Evolutionary conservation across 92 coral and sea anemone species (phyloP), one percentile per base, ranked within the genome.

Genomic region (Phenganax subtilis): DNA sequence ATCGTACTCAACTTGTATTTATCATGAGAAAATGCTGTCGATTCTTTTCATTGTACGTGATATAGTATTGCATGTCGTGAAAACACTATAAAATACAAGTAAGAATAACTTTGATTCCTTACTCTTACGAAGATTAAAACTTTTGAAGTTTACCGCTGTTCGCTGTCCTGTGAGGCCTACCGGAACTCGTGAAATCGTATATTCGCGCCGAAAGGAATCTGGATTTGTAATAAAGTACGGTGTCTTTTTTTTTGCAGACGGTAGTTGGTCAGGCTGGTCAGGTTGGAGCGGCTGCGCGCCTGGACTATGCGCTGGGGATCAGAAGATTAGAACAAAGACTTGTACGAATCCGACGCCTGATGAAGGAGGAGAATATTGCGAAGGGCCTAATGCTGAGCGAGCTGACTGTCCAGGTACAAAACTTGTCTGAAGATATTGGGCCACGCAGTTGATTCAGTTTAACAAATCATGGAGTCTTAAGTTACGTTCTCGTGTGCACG

Each of bases 211-310:
- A 20, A 20, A 20, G 25, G 25, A 20, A 61, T 61, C 37, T 64
- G 0, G n/a, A 53, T 68, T 11, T 7, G 31, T 10, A 28, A n/a
- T 68, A 12, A 20, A 8, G 12, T 9, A 7, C 0, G 0, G 70
- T 75, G 12, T 8, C 0, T 47, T 74, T 55, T 12, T 55, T 31
- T 55, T 29, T 51, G 17, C 89, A 55, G 85, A 88, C 69, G 98
- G 98, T 12, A 88, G 88, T 27, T 94, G 98, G 98, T 83, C 97
- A 12, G 87, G 71, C 0, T 94, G 98, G 98, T 94, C 98, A 11
- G 88, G 80, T 12, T 94, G 97, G 97, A 94, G 98, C 75, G 98
- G 98, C 12, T 94, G 98, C 71, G 98, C 97, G 12, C 88, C 97
- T 27, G 98, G 97, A 5, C 87, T 88, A 68, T 94, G 98, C 89